A percentile compares a stretch with the other conserved stretches of the same genome.
Conservation (phyloP, 1,140 invertebrate genomes). For the Bombyx mandarina region DNA sequence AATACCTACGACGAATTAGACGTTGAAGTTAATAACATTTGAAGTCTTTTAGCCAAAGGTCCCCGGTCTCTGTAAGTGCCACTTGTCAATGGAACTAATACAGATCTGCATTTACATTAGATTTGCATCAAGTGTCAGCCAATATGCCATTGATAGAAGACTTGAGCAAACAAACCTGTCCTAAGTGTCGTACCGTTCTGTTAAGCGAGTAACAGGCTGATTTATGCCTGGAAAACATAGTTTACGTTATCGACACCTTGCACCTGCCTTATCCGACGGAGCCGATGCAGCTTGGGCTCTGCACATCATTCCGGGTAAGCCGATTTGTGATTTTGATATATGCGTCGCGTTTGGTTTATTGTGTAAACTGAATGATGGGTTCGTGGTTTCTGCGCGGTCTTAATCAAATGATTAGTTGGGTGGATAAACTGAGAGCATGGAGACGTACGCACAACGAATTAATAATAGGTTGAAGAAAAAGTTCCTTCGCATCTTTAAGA, state of each 20-base stretch:
- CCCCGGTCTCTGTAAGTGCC: no score
- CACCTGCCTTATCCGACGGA: slow-evolving; percentile 37
- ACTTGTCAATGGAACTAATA: slow-evolving; percentile 1
- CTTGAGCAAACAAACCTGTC: slow-evolving; percentile 1
- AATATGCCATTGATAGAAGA: slow-evolving; percentile 21
- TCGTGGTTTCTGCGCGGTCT: no score
- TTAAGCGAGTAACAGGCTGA: slow-evolving; percentile 15
- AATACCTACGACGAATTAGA: no score
- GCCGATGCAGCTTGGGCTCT: slow-evolving; percentile 14
- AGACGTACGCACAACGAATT: no score
- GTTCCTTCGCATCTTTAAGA: no score
- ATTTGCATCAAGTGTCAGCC: slow-evolving; percentile 7
- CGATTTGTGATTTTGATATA: slow-evolving; percentile 34
- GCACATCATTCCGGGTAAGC: slow-evolving; percentile 26
- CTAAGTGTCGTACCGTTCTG: slow-evolving; percentile 5
- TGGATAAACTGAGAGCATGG: no score
- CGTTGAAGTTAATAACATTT: no score
- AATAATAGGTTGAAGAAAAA: no score
- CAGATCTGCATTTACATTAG: slow-evolving; percentile 15
- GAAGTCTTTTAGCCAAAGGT: no score
- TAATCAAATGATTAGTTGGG: no score
- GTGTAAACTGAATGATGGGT: no score
- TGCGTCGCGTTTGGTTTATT: slow-evolving; percentile 9
- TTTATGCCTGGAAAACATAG: slow-evolving; percentile 33
- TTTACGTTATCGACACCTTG: slow-evolving; percentile 35